Conservation (phyloP, 2,888 invertebrate species). For the Caenorhabditis panamensis region DNA sequence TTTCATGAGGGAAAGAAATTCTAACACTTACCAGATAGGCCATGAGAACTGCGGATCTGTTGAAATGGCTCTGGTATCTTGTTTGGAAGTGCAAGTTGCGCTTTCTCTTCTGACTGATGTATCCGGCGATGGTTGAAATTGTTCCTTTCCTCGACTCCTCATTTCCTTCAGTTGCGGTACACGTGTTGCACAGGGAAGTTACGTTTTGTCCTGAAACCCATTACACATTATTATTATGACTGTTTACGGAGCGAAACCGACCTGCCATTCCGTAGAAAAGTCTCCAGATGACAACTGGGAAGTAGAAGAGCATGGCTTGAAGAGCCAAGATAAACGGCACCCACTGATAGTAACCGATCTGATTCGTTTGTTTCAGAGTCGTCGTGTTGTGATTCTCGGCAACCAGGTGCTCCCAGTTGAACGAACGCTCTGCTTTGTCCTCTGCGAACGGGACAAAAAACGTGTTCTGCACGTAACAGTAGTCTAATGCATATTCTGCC, state of each 20-base stretch:
- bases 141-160: slow-evolving; percentile 77
- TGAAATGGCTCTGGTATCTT: slow-evolving; percentile 36
- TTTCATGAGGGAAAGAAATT: neutral
- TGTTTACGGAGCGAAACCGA: slow-evolving; percentile 22
- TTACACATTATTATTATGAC: neutral
- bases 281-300: slow-evolving; percentile 80
- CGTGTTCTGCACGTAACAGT: slow-evolving; percentile 84
- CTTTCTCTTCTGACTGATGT: slow-evolving; percentile 67
- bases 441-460: slow-evolving; percentile 83
- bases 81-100: slow-evolving; percentile 48
- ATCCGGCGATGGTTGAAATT: slow-evolving; percentile 74
- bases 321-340: slow-evolving; percentile 80
- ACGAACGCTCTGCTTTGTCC: slow-evolving; percentile 69
- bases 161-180: slow-evolving; percentile 77
- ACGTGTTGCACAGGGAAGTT: slow-evolving; percentile 78
- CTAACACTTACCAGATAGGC: slow-evolving; percentile 72
- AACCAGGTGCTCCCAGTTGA: slow-evolving; percentile 79
- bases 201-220: slow-evolving; percentile 76
- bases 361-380: slow-evolving; percentile 81
- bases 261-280: slow-evolving; percentile 71
- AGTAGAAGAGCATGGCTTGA: slow-evolving; percentile 80
- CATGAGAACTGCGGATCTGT: slow-evolving; percentile 50
- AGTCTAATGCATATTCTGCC: slow-evolving; percentile 83
- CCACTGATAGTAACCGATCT: slow-evolving; percentile 82
- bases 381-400: slow-evolving; percentile 73